These are phyloP conservation scores for Blastobasis adustella DNA, from an alignment of 2,888 invertebrate genomes.

Conservation along the genomic window DNA sequence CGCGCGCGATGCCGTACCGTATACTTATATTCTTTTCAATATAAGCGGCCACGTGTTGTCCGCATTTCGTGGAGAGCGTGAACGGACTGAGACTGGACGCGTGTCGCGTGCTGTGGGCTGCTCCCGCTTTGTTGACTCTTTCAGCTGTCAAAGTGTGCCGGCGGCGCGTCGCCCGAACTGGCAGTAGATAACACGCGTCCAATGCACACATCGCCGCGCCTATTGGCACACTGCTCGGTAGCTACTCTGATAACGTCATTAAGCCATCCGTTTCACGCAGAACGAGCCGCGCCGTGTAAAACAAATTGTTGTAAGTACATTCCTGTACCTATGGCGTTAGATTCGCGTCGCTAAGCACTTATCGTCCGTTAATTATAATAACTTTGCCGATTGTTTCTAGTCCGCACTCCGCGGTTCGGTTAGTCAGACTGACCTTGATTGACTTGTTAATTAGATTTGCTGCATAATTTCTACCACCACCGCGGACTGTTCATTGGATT, in stretches of 20 bases:
- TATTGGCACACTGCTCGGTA: conserved; percentile 31
- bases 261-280: conserved; percentile 13
- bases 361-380: no score
- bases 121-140: conserved; percentile 56
- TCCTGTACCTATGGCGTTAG: no score
- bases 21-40: conserved; percentile 33
- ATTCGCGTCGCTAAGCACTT: no score
- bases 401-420: no score
- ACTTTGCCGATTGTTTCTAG: no score
- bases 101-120: conserved; percentile 31
- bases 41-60: conserved; percentile 60
- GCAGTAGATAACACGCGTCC: conserved; percentile 26
- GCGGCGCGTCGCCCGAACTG: conserved; percentile 15
- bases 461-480: no score
- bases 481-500: no score
- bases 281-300: neutral
- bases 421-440: no score
- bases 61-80: conserved; percentile 55
- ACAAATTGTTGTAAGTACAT: no score
- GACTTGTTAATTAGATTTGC: no score
- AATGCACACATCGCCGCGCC: conserved; percentile 1
- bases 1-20: conserved; percentile 29
- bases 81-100: conserved; percentile 33
- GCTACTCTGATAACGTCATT: conserved; percentile 50
- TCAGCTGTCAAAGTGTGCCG: conserved; percentile 49